These are phyloP conservation scores for Nycticebus coucang DNA, from an alignment of 2,113 vertebrate species.

Conservation along the genomic window DNA sequence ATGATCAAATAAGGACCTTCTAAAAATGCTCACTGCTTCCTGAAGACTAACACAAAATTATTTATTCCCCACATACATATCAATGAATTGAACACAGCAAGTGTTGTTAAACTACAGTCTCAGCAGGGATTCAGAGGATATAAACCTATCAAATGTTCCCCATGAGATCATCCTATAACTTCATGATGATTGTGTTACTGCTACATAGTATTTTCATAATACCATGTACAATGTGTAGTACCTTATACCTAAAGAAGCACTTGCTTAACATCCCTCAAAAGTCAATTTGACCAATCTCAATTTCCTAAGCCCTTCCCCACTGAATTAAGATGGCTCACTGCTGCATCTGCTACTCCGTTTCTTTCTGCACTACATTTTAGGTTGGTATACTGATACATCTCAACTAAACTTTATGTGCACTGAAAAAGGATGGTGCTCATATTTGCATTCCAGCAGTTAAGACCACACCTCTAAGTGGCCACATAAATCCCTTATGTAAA, in stretches of 20 bases:
- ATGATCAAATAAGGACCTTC: not conserved
- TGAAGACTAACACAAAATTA: not conserved
- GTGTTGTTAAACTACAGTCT: not conserved
- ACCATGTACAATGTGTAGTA: not conserved
- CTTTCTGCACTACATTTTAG: not conserved
- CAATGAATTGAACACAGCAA: not conserved
- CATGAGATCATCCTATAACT: not conserved
- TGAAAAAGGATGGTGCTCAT: not conserved
- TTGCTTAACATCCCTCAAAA: not conserved
- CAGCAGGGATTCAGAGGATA: not conserved
- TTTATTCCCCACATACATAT: not conserved
- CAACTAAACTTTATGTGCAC: rapidly evolving
- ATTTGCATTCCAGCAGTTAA: not conserved
- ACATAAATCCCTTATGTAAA: not conserved
- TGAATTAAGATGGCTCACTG: not conserved
- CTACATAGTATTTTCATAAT: not conserved
- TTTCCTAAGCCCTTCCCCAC: not conserved
- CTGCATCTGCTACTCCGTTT: not conserved
- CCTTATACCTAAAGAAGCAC: not conserved
- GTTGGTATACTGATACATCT: not conserved
- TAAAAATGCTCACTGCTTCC: not conserved
- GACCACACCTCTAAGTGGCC: not conserved
- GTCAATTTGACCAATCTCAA: not conserved
- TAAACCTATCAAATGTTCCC: not conserved
- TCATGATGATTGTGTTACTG: not conserved